Conservation (phyloP, 1,140 invertebrate genomes). For the Heliconius melpomene region DNA sequence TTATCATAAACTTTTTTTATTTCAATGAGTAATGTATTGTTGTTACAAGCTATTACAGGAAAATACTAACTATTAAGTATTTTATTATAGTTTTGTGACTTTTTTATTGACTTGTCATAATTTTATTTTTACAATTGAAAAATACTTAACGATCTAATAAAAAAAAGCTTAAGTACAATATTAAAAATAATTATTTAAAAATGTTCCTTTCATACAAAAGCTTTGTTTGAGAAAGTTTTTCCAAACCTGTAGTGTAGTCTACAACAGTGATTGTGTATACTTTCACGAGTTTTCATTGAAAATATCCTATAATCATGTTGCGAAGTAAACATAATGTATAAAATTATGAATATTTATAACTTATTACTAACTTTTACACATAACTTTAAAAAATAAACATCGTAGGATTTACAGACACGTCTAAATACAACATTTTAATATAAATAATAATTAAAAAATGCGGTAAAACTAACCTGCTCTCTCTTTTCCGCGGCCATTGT, state of each 20-base stretch:
- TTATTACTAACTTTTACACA: not conserved
- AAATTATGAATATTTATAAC: not conserved
- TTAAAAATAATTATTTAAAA: not conserved
- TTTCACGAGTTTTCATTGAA: not conserved
- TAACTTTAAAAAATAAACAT: not conserved
- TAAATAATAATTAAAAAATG: not conserved
- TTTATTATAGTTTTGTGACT: not conserved
- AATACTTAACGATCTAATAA: not conserved
- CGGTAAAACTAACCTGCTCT: conserved; percentile 12
- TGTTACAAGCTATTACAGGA: no score
- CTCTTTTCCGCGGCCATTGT: conserved; percentile 1
- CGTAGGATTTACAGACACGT: not conserved
- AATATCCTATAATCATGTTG: not conserved
- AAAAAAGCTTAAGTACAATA: not conserved
- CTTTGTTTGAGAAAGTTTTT: not conserved
- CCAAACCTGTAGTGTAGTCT: not conserved
- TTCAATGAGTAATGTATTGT: no score
- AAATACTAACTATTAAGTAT: not conserved
- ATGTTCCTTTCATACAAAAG: not conserved
- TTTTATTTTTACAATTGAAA: not conserved
- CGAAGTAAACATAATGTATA: not conserved
- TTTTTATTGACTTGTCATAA: not conserved
- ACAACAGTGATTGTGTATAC: not conserved
- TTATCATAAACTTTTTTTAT: no score
- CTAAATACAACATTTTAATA: not conserved